Evolutionary conservation across 2,113 vertebrate genomes (phyloP), one percentile per base, ranked within the genome.

Genomic region (Triplophysa siluroides): DNA sequence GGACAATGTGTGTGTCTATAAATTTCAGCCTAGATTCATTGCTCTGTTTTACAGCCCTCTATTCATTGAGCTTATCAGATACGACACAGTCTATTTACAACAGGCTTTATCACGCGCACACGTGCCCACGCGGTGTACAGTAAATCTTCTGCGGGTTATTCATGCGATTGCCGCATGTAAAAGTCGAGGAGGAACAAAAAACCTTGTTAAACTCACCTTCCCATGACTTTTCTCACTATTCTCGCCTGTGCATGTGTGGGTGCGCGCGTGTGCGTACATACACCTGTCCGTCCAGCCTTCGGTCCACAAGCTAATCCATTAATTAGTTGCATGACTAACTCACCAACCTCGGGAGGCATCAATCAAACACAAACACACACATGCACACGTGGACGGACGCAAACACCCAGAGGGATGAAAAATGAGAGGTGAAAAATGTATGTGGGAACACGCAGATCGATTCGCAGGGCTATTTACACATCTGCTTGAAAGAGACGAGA

Each of bases 311-410:
- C 60, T 80, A 80, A 80, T 80, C 78, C 62, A 64, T 80, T 73
- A 80, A 73, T 73, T 80, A 80, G 69, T 72, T 80, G 78, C 78
- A 80, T 80, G 78, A 71, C 67, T 79, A 79, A 79, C 78, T 79
- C 78, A 52, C 41, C 43, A 72, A 54, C 68, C 33, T 52, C 68
- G 4, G 56, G 58, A 73, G 67, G 52, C 62, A 43, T 80, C 68
- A 80, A 73, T 65, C 69, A 73, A 69, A 71, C 58, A 52, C 60
- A 65, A 26, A 68, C 77, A 76, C 77, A 38, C 61, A 50, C 41
- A 60, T 9, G 19, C 76, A 69, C 69, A 78, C 56, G 54, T 67
- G 52, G 63, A 69, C 72, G 47, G 60, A 58, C 24, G 47, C 29
- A 71, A 43, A 83, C 63, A 72, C 73, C 63, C 43, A 73, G 45